A percentile compares a stretch with the other conserved stretches of the same genome.
These are phyloP conservation scores for Papilio gigon DNA, from an alignment of 2,888 invertebrate species.

Conservation along the genomic window DNA sequence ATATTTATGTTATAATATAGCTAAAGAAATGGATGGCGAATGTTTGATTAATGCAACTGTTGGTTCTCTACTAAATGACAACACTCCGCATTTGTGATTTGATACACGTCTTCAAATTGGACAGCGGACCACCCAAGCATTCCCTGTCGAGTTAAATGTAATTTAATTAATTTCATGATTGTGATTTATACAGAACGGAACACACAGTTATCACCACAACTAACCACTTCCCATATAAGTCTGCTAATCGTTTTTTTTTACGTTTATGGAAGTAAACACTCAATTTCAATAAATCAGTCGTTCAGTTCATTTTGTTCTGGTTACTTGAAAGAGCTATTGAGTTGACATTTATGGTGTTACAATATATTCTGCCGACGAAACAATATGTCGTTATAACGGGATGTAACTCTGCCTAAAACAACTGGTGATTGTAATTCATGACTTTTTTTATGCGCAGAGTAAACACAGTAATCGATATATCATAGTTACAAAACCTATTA, in stretches of 20 bases:
- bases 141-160: neutral
- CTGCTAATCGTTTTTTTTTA: too few relatives aligned
- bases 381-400: conserved; percentile 6
- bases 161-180: neutral
- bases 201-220: too few relatives aligned
- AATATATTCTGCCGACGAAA: conserved; percentile 12
- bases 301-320: conserved; percentile 13
- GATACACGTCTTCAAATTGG: conserved; percentile 2
- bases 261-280: neutral
- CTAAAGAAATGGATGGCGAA: neutral
- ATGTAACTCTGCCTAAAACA: conserved; percentile 12
- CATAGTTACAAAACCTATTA: conserved; percentile 41
- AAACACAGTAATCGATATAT: neutral
- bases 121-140: conserved; percentile 6
- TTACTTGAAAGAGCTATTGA: conserved; percentile 17
- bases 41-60: conserved; percentile 4
- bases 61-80: neutral
- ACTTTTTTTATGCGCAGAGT: neutral
- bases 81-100: conserved; percentile 8
- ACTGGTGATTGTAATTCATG: conserved; percentile 6
- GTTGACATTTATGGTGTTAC: conserved; percentile 19
- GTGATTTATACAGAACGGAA: conserved; percentile 4
- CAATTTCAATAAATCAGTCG: neutral
- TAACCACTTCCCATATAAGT: too few relatives aligned
- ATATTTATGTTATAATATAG: neutral